A percentile compares a stretch with the other conserved stretches of the same genome.
phyloP scores from a whole-genome alignment of 2,888 invertebrate genomes.

The Leucozona laternaria region DNA sequence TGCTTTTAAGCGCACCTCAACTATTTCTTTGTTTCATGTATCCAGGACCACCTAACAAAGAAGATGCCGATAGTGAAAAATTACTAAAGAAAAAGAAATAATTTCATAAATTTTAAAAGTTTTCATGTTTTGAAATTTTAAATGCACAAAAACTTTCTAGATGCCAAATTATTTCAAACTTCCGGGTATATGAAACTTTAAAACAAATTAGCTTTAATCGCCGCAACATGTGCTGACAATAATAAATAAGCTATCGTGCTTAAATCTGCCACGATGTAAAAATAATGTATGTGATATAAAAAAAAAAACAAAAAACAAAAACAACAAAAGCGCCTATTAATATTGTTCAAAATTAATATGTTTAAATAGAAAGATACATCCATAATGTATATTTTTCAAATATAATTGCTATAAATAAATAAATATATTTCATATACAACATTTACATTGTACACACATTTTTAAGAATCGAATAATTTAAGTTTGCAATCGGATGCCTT shows the following conservation, averaged over 20 bases:
- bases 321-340: conserved; percentile 22
- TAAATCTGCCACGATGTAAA: conserved; percentile 12
- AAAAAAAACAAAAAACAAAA: neutral
- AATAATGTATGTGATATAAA: conserved; percentile 19
- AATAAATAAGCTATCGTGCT: neutral
- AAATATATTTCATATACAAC: conserved; percentile 26
- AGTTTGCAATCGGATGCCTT: too few species aligned
- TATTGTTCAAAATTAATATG: conserved; percentile 13
- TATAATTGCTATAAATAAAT: conserved; percentile 9
- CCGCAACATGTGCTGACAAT: conserved; percentile 30
- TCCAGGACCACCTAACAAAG: conserved; percentile 84
- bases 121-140: neutral
- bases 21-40: conserved; percentile 88
- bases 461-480: too few species aligned
- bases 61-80: neutral
- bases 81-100: conserved; percentile 23
- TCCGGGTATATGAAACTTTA: too few species aligned
- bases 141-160: conserved; percentile 11
- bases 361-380: neutral
- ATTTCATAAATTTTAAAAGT: neutral
- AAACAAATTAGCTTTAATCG: conserved; percentile 12
- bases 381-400: conserved; percentile 24
- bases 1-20: conserved; percentile 86
- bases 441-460: too few species aligned
- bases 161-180: neutral